Evolutionary conservation across 2,888 invertebrate species (phyloP).

Genomic region (Hirtodrosophila histrioides): DNA sequence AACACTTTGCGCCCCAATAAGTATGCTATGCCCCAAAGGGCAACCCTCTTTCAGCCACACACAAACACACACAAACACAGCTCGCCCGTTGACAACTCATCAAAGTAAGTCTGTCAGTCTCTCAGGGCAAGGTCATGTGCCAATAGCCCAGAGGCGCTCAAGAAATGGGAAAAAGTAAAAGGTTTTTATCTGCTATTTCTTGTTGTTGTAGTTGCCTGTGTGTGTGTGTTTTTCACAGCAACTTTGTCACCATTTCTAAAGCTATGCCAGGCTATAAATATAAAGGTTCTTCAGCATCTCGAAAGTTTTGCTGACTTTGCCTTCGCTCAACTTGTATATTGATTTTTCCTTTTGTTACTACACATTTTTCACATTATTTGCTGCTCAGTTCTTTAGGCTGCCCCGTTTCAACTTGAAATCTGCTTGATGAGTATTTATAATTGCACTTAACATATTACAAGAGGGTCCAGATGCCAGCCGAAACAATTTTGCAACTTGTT

Average conservation of each 20-base stretch:
- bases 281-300: conserved; percentile 18
- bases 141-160: conserved; percentile 65
- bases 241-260: conserved; percentile 57
- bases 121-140: conserved; percentile 68
- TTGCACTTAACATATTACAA: conserved; percentile 67
- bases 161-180: conserved; percentile 52
- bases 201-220: conserved; percentile 22
- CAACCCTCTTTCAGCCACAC: conserved; percentile 23
- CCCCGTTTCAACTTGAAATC: conserved; percentile 56
- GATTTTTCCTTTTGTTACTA: conserved; percentile 48
- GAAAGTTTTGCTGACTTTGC: conserved; percentile 46
- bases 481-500: conserved; percentile 5
- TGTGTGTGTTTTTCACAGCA: conserved; percentile 38
- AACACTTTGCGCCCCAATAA: conserved; percentile 74
- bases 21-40: conserved; percentile 60
- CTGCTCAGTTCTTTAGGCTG: conserved; percentile 27
- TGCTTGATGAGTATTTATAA: conserved; percentile 67
- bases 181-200: conserved; percentile 36
- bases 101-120: conserved; percentile 49
- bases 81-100: conserved; percentile 71
- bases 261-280: conserved; percentile 2
- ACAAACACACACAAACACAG: conserved; percentile 6
- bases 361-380: conserved; percentile 34
- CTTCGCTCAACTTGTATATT: conserved; percentile 43
- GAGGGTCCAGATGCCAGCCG: neutral